Percentiles rank a stretch among this genome's conserved stretches.
These are phyloP conservation scores for Tapirus indicus DNA, from an alignment of 2,797 vertebrate species.

Conservation along the genomic window DNA sequence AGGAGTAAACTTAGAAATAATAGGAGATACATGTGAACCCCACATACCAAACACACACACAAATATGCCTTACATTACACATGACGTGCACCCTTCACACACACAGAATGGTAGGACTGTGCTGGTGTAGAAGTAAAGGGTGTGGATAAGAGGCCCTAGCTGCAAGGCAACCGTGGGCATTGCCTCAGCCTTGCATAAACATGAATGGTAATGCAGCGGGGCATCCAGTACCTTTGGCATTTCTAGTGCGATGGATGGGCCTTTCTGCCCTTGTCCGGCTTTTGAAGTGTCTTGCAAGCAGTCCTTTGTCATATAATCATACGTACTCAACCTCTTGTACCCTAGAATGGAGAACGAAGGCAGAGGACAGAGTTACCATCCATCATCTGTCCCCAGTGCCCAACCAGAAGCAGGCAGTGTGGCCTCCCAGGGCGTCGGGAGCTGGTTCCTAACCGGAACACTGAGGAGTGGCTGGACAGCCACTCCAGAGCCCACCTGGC, in stretches of 20 bases:
- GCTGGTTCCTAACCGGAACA: background rate
- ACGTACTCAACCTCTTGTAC: constrained; percentile 89
- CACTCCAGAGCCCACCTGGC: background rate
- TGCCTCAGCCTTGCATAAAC: background rate
- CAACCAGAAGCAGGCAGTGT: too few relatives aligned
- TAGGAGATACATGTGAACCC: background rate
- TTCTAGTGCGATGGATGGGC: accelerated
- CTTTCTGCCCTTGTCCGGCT: background rate
- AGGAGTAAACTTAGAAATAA: accelerated
- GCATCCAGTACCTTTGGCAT: background rate
- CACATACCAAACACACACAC: background rate
- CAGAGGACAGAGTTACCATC: background rate
- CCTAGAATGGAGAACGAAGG: constrained; percentile 79
- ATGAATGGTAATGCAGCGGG: background rate
- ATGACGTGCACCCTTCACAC: accelerated
- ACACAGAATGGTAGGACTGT: background rate
- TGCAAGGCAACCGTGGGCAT: background rate
- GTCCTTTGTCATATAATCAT: constrained; percentile 87
- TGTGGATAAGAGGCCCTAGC: background rate
- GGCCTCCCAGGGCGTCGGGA: background rate
- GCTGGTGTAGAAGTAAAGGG: background rate
- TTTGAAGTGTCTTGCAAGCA: constrained; percentile 73
- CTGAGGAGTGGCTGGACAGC: background rate
- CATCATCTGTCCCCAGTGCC: too few relatives aligned
- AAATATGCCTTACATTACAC: background rate